Evolutionary conservation across 2,888 invertebrate genomes (phyloP).

Genomic region (Aleiodes leptofemur): DNA sequence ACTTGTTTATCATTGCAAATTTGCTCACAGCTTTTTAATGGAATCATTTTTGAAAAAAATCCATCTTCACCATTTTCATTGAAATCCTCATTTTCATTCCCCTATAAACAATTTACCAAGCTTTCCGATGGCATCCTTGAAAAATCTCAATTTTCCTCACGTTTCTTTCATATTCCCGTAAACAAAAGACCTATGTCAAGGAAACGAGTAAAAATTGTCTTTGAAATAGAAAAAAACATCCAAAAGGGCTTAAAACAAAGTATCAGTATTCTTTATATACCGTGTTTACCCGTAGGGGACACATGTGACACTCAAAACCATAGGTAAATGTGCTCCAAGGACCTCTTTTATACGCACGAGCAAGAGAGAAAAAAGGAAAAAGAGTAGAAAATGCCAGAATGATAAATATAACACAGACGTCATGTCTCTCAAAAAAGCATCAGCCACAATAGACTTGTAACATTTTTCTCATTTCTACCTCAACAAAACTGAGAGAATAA

Average conservation of each 20-base stretch:
- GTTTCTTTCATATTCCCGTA: no score
- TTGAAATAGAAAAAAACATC: background rate
- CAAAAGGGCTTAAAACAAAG: constrained; percentile 5
- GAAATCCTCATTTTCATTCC: no score
- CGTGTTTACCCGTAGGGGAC: constrained; percentile 1
- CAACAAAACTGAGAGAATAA: background rate
- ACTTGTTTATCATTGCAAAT: no score
- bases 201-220: background rate
- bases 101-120: no score
- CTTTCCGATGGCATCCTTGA: no score
- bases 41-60: no score
- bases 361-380: background rate
- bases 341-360: background rate
- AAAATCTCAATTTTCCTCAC: no score
- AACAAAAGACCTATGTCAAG: background rate
- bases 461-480: constrained; percentile 1
- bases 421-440: constrained; percentile 17
- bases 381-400: constrained; percentile 3
- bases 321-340: constrained; percentile 12
- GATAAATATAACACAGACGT: constrained; percentile 5
- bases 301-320: background rate
- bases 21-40: no score
- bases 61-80: no score
- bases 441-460: background rate
- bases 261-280: background rate